A percentile compares a stretch with the other conserved stretches of the same genome.
These are phyloP conservation scores for Poecilia latipinna DNA, from an alignment of 2,113 vertebrate genomes.

Conservation along the genomic window DNA sequence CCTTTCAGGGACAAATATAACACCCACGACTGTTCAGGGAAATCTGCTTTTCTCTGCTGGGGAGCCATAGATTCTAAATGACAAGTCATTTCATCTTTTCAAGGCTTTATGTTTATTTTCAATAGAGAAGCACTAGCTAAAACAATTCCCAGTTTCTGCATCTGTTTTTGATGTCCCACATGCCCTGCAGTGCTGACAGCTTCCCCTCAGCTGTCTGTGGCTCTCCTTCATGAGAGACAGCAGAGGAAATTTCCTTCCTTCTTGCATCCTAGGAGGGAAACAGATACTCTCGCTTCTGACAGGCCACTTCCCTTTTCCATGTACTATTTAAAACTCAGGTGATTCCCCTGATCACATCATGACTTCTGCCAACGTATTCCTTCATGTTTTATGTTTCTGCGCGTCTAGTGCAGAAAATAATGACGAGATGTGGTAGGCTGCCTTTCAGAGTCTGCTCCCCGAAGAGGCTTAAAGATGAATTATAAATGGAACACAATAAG, in stretches of 20 bases:
- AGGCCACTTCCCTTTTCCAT: constrained; percentile 57
- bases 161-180: constrained; percentile 29
- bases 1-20: constrained; percentile 34
- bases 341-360: constrained; percentile 58
- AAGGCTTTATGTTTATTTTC: constrained; percentile 53
- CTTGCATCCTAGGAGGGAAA: constrained; percentile 36
- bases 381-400: constrained; percentile 52
- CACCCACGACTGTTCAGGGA: constrained; percentile 46
- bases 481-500: constrained; percentile 44
- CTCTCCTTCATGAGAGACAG: constrained; percentile 60
- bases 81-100: constrained; percentile 38
- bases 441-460: constrained; percentile 47
- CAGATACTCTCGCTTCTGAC: constrained; percentile 59
- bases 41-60: constrained; percentile 29
- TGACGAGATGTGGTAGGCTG: constrained; percentile 53
- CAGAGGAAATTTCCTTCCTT: constrained; percentile 45
- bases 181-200: constrained; percentile 31
- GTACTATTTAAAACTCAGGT: constrained; percentile 50
- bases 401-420: constrained; percentile 46
- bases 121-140: constrained; percentile 26
- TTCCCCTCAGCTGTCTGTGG: constrained; percentile 60
- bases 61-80: neutral
- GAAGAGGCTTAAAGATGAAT: constrained; percentile 61
- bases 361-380: constrained; percentile 49
- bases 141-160: constrained; percentile 28